Evolutionary conservation across 2,113 vertebrate species (phyloP).

Genomic region (Ameiurus melas): DNA sequence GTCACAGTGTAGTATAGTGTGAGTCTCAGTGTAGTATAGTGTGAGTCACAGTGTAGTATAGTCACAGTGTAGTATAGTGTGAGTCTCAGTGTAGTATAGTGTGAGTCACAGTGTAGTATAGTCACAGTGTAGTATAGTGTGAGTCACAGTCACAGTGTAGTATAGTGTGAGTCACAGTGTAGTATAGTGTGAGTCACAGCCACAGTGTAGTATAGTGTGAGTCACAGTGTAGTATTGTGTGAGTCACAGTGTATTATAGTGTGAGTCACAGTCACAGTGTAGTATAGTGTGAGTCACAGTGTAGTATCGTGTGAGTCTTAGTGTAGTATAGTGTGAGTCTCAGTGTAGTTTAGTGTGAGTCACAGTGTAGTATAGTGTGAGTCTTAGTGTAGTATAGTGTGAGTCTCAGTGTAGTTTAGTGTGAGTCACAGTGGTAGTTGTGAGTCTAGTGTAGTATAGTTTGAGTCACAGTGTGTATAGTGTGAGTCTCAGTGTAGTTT

Average conservation of each 20-base stretch:
- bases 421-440: background rate
- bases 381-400: background rate
- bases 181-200: background rate
- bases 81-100: too few species aligned
- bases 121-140: background rate
- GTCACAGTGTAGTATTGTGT: background rate
- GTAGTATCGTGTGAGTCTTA: background rate
- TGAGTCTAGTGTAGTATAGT: background rate
- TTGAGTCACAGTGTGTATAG: background rate
- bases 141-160: background rate
- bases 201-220: background rate
- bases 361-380: background rate
- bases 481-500: background rate
- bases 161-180: background rate
- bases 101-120: background rate
- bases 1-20: too few species aligned
- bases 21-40: too few species aligned
- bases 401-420: background rate
- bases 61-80: too few species aligned
- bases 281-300: background rate
- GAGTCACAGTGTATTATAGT: background rate
- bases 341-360: background rate
- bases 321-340: background rate
- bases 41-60: too few species aligned
- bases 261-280: background rate